These are phyloP conservation scores for Harpia harpyja DNA, from an alignment of 2,797 vertebrate genomes.

Conservation along the genomic window DNA sequence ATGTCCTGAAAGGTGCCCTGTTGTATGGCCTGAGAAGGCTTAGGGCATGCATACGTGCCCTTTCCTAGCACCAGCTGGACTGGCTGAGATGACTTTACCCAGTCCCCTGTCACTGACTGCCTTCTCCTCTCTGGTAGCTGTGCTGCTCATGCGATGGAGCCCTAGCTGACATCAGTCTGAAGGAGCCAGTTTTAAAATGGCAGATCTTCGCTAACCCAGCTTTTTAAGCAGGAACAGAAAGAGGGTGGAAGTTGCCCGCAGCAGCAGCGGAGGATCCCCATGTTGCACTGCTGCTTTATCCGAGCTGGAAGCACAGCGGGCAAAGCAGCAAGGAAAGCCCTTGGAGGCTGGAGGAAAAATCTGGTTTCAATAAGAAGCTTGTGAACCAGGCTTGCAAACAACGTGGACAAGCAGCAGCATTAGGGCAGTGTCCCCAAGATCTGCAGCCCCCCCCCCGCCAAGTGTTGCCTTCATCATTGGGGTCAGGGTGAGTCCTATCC, in stretches of 20 bases:
- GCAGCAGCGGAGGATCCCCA: background rate
- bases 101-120: background rate
- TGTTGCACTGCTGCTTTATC: fast-evolving
- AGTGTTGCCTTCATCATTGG: fast-evolving
- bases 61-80: background rate
- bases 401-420: background rate
- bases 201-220: background rate
- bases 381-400: background rate
- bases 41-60: background rate
- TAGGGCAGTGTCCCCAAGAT: background rate
- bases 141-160: background rate
- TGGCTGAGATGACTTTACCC: background rate
- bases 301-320: fast-evolving
- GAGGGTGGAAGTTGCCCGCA: background rate
- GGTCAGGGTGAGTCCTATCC: background rate
- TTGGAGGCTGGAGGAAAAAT: background rate
- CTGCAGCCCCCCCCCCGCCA: background rate
- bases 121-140: background rate
- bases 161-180: background rate
- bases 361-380: background rate
- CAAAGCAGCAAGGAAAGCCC: background rate
- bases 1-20: background rate
- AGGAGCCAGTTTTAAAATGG: background rate
- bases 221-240: background rate
- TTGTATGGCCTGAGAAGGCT: background rate